phyloP scores from a whole-genome alignment of 2,113 vertebrate species.

The Trachemys scripta region DNA sequence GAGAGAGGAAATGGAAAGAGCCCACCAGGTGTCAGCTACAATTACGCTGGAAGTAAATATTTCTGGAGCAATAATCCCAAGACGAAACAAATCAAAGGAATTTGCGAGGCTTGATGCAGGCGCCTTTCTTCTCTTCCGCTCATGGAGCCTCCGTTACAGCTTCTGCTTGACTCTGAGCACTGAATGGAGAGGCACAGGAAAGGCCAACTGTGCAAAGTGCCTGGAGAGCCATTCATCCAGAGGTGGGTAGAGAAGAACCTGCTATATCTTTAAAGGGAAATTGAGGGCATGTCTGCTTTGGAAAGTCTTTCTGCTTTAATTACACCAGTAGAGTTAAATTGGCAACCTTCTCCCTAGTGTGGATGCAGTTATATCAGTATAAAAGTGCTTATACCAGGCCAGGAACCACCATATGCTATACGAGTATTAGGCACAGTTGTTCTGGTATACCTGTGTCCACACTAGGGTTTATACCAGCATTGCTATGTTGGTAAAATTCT shows the following conservation, averaged over 20 bases:
- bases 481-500: neutral
- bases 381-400: neutral
- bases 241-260: neutral
- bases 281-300: neutral
- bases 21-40: neutral
- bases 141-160: neutral
- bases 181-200: neutral
- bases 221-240: neutral
- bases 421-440: neutral
- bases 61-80: neutral
- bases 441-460: neutral
- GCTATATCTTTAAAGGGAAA: neutral
- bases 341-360: neutral
- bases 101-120: neutral
- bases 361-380: neutral
- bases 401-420: neutral
- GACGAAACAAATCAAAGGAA: neutral
- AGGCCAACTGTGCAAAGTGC: neutral
- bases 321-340: neutral
- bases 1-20: conserved; percentile 1
- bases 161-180: neutral
- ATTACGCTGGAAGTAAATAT: conserved; percentile 4
- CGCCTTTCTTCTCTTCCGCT: neutral
- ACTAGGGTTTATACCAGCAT: neutral
- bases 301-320: neutral